Percentiles rank a stretch among this genome's conserved stretches.
Conservation (phyloP, 2,888 invertebrate species). For the Agrypnus murinus region DNA sequence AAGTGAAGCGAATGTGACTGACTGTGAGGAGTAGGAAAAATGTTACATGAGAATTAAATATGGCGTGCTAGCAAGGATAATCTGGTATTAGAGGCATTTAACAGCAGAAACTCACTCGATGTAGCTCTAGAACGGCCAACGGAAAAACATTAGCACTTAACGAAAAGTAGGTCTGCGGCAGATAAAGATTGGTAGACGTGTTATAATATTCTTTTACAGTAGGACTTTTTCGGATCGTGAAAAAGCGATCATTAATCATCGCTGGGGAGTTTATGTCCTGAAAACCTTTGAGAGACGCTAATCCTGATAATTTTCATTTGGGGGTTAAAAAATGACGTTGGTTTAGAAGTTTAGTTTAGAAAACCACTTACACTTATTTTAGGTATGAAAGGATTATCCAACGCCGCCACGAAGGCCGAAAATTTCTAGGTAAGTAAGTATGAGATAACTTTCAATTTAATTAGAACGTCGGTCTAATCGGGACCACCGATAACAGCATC, state of each 20-base stretch:
- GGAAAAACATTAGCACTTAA: slow-evolving; percentile 32
- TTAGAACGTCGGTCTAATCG: slow-evolving; percentile 51
- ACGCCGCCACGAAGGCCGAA: slow-evolving; percentile 12
- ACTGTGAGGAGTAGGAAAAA: slow-evolving; percentile 14
- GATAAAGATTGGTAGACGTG: slow-evolving; percentile 18
- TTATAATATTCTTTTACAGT: slow-evolving; percentile 17
- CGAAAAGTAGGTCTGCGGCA: slow-evolving; percentile 23
- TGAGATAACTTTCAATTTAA: slow-evolving; percentile 52
- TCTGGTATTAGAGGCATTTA: slow-evolving; percentile 47
- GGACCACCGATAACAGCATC: slow-evolving; percentile 47
- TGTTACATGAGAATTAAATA: slow-evolving; percentile 41
- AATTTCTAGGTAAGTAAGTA: slow-evolving; percentile 39
- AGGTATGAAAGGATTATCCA: slow-evolving; percentile 39
- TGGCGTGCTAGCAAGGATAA: slow-evolving; percentile 43
- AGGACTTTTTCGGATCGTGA: not conserved
- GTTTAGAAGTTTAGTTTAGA: not conserved
- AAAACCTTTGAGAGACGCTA: not conserved
- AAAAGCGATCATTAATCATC: slow-evolving; percentile 28
- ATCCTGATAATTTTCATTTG: slow-evolving; percentile 18
- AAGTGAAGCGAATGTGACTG: slow-evolving; percentile 12
- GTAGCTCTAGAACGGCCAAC: not conserved
- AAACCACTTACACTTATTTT: slow-evolving; percentile 25
- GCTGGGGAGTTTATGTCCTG: not conserved
- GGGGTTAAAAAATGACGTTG: slow-evolving; percentile 16
- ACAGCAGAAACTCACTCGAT: slow-evolving; percentile 31